Evolutionary conservation across 2,797 vertebrate species (phyloP).

Genomic region (Vireo griseus): DNA sequence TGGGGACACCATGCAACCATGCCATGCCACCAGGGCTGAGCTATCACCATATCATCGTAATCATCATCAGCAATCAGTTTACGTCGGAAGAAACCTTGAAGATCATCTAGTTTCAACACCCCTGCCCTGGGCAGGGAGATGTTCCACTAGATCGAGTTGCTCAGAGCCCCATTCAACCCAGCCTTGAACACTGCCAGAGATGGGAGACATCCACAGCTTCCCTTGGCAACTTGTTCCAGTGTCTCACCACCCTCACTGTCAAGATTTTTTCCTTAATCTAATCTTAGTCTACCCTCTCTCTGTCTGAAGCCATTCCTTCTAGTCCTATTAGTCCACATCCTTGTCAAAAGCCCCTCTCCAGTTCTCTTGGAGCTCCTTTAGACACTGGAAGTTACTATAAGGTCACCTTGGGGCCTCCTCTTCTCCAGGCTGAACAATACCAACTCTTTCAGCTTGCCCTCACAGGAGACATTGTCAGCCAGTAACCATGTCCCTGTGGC

Average conservation of each 20-base stretch:
- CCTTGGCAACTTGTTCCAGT: background rate
- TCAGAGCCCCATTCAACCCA: background rate
- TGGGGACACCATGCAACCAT: background rate
- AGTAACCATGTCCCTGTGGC: fast-evolving
- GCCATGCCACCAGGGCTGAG: background rate
- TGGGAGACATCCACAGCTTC: background rate
- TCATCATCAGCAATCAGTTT: background rate
- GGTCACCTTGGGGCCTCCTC: background rate
- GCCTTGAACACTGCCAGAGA: background rate
- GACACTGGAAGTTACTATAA: background rate
- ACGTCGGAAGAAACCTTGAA: background rate
- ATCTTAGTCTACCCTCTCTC: background rate
- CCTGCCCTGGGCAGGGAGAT: background rate
- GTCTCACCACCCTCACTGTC: no score
- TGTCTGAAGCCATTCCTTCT: background rate
- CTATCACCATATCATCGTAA: background rate
- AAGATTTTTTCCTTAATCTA: background rate
- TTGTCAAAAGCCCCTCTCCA: background rate
- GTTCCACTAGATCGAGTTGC: background rate
- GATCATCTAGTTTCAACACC: background rate
- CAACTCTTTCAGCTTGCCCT: background rate
- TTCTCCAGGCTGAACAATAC: background rate
- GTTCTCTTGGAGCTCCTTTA: background rate
- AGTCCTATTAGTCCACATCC: background rate
- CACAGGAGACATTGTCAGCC: background rate